Percentiles rank a stretch among this genome's conserved stretches.
Evolutionary conservation across 2,113 vertebrate genomes (phyloP).

Genomic region (Acinonyx jubatus): DNA sequence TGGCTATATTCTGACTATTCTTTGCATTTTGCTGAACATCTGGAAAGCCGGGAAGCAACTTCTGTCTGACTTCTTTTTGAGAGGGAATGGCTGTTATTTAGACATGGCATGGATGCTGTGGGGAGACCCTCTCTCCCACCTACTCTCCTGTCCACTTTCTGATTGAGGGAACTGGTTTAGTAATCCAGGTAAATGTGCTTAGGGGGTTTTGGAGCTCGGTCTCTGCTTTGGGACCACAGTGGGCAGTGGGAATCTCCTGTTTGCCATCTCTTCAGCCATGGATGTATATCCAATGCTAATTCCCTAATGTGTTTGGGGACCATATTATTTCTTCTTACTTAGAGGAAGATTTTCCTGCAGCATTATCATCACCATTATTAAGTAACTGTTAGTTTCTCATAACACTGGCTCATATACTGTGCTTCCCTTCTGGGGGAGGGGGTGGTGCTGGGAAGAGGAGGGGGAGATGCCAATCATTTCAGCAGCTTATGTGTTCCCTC

Average conservation of each 20-base stretch:
- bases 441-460: not conserved
- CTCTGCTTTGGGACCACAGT: not conserved
- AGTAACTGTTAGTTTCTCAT: not conserved
- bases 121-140: not conserved
- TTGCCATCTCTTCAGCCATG: not conserved
- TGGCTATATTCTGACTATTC: not conserved
- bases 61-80: constrained; percentile 14
- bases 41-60: constrained; percentile 3
- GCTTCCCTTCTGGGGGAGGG: not conserved
- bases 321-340: not conserved
- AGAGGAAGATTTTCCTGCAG: not conserved
- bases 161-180: not conserved
- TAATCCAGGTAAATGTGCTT: not conserved
- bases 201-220: not conserved
- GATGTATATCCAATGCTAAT: not conserved
- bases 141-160: not conserved
- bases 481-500: not conserved
- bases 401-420: not conserved
- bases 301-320: not conserved
- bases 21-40: not conserved
- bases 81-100: not conserved
- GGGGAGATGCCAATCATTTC: not conserved
- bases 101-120: not conserved
- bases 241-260: not conserved
- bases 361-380: not conserved